Base-by-base conservation (phyloP, 2,888 invertebrate genomes). In the Petrophora chlorosata region DNA sequence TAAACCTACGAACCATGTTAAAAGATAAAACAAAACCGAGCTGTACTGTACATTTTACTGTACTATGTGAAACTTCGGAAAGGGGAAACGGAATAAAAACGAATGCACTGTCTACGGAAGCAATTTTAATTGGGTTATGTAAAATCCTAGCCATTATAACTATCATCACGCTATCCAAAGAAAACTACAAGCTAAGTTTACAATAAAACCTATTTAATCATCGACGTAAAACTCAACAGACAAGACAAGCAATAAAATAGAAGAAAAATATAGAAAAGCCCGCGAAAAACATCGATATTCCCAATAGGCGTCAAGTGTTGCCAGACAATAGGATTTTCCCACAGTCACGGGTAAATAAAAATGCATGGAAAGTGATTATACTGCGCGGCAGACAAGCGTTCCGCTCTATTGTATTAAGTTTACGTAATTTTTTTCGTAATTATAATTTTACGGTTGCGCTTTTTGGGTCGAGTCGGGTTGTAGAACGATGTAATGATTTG, bases 311-410 rank as follows among this genome's bases (percentile, higher is more conserved):
- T 17, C 49, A 42, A 40, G 61, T 67, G 67, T 59, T 69, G 57
- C 62, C 58, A 60, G 45, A 57, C 69, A 67, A 72, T 67, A 58
- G 49, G 50, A 59, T 41, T n/a, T 67, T 72, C 73, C 64, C 71
- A 72, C 73, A 64, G 56, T 42, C 43, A 41, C 54, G 51, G 62
- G 56, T 59, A 62, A 65, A 70, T 68, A 53, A 51, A 53, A 54
- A 54, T 48, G 51, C 43, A 59, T 59, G 45, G 72, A 72, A 72
- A 72, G 73, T 72, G 72, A 70, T 65, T 69, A 59, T 29, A 34
- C 34, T 42, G 28, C 34, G 41, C 15, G 39, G 33, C 32, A 56
- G 53, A 52, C 46, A 46, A 43, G 25, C 53, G 57, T 57, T 57
- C 57, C 57, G 49, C 48, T 23, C 44, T 54, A 53, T 56, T 59